Conservation (phyloP, 2,888 invertebrate genomes). For the Helobdella robusta region DNA sequence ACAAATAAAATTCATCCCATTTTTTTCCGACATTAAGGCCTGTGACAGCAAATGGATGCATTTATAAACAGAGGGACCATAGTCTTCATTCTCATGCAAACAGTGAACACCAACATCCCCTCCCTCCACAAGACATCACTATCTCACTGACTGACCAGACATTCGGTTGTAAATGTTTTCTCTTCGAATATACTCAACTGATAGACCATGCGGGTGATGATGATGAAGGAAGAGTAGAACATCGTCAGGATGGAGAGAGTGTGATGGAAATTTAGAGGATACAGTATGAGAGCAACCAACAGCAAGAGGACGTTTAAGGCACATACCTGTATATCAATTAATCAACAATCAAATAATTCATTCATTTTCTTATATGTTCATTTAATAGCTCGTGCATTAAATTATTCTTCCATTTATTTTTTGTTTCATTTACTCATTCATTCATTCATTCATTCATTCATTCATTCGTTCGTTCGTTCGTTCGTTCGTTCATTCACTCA, state of each 20-base stretch:
- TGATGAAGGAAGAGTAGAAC: slow-evolving; percentile 62
- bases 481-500: too few relatives aligned
- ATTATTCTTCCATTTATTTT: too few relatives aligned
- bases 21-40: too few relatives aligned
- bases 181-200: slow-evolving; percentile 79
- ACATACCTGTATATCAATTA: slow-evolving; percentile 59
- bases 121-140: background rate
- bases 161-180: slow-evolving; percentile 64
- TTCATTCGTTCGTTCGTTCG: too few relatives aligned
- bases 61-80: too few relatives aligned
- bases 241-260: slow-evolving; percentile 41
- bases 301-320: slow-evolving; percentile 76
- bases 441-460: too few relatives aligned
- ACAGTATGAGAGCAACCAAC: slow-evolving; percentile 64
- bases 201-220: slow-evolving; percentile 86
- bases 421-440: too few relatives aligned
- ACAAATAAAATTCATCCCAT: too few relatives aligned
- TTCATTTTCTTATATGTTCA: too few relatives aligned
- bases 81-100: too few relatives aligned
- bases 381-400: too few relatives aligned
- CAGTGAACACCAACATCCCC: background rate
- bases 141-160: slow-evolving; percentile 58
- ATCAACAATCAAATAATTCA: background rate
- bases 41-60: too few relatives aligned
- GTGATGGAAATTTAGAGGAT: slow-evolving; percentile 61